phyloP scores from a whole-genome alignment of 92 coral and sea anemone species.

The Nematostella vectensis region DNA sequence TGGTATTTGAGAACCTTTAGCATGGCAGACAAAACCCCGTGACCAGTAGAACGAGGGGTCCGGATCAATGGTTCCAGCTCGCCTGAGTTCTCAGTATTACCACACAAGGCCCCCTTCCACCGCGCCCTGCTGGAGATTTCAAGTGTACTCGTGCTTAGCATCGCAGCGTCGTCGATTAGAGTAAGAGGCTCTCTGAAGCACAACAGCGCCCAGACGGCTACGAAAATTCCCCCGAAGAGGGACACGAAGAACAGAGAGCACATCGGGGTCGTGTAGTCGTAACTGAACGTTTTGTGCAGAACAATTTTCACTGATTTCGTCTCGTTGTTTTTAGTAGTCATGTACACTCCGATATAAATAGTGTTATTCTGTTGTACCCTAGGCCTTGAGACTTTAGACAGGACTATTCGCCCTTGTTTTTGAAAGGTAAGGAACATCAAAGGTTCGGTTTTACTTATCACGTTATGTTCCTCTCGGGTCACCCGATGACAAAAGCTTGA shows the following conservation, averaged over 20 bases:
- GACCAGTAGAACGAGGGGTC: slow-evolving; percentile 14
- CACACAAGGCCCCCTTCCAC: slow-evolving; percentile 22
- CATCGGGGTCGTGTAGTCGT: slow-evolving; percentile 51
- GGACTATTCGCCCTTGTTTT: slow-evolving; percentile 51
- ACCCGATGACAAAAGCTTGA: slow-evolving; percentile 42
- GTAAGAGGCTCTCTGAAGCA: slow-evolving; percentile 66
- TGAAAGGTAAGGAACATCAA: slow-evolving; percentile 42
- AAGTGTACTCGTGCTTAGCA: neutral
- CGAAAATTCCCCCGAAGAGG: slow-evolving; percentile 56
- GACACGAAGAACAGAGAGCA: slow-evolving; percentile 51
- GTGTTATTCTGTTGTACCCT: slow-evolving; percentile 15
- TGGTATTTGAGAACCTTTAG: slow-evolving; percentile 33
- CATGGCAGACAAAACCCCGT: slow-evolving; percentile 41
- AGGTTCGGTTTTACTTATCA: slow-evolving; percentile 6
- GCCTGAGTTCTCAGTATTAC: slow-evolving; percentile 10
- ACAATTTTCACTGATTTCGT: slow-evolving; percentile 34
- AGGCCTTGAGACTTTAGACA: slow-evolving; percentile 49
- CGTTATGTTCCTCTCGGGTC: neutral
- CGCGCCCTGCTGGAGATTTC: neutral
- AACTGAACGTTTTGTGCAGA: slow-evolving; percentile 46
- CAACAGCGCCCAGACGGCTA: slow-evolving; percentile 74
- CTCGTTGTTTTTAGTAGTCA: neutral
- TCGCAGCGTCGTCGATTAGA: slow-evolving; percentile 12
- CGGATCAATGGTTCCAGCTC: slow-evolving; percentile 54
- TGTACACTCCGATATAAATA: slow-evolving; percentile 60